Conservation (phyloP, 2,113 vertebrate species). For the Rutilus rutilus region DNA sequence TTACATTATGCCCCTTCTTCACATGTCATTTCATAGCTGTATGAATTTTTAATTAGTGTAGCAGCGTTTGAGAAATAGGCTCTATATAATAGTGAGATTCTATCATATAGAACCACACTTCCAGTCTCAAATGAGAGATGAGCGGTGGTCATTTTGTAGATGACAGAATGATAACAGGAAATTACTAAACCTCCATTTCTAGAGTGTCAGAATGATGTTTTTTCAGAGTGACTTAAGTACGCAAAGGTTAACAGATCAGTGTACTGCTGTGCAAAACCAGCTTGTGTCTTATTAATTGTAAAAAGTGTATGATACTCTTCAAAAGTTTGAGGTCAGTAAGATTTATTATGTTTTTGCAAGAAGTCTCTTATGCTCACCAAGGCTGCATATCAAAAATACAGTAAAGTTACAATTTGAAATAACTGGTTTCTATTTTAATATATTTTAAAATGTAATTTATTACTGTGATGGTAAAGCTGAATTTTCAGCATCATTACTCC, state of each 20-base stretch:
- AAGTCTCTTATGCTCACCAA: neutral
- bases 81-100: neutral
- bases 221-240: neutral
- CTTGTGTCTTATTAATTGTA: neutral
- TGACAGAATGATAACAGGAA: neutral
- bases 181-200: neutral
- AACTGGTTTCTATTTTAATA: neutral
- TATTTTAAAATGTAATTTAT: neutral
- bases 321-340: too few relatives aligned
- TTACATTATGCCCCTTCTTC: neutral
- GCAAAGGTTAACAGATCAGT: neutral
- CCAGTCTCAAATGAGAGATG: neutral
- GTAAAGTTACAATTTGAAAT: neutral
- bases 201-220: neutral
- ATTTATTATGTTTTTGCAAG: neutral
- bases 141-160: neutral
- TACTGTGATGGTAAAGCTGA: too few relatives aligned
- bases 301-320: neutral
- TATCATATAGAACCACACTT: neutral
- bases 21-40: neutral
- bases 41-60: neutral
- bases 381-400: neutral
- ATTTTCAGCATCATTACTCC: too few relatives aligned
- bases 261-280: neutral
- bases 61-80: neutral